phyloP scores from a whole-genome alignment of 2,888 invertebrate species.

The Tetropium fuscum region DNA sequence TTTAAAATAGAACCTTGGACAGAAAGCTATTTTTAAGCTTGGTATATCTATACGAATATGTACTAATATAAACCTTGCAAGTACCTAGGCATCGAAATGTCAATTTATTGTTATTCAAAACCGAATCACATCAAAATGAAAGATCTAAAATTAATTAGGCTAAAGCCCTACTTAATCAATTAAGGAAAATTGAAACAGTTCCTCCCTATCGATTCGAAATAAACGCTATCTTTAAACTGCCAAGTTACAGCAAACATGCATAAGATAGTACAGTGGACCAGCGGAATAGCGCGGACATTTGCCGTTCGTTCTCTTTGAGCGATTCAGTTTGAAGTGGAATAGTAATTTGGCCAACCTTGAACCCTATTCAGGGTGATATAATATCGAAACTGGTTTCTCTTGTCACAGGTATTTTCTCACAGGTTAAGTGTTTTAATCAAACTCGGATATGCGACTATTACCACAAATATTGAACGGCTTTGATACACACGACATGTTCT shows the following conservation, averaged over 20 bases:
- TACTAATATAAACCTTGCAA: no score
- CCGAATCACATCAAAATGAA: not conserved
- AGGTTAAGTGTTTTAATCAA: slow-evolving; percentile 8
- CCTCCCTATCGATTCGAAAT: not conserved
- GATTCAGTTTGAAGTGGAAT: no score
- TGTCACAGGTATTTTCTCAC: slow-evolving; percentile 40
- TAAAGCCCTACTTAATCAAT: not conserved
- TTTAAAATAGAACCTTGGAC: no score
- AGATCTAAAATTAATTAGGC: not conserved
- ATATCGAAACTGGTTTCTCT: slow-evolving; percentile 43
- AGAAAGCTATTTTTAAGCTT: no score
- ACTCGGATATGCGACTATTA: not conserved
- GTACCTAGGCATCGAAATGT: no score
- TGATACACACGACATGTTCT: no score
- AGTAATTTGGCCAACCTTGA: slow-evolving; percentile 26
- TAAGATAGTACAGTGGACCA: slow-evolving; percentile 9
- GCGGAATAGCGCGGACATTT: not conserved
- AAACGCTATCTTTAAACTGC: slow-evolving; percentile 6
- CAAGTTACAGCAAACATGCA: slow-evolving; percentile 11
- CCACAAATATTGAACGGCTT: not conserved
- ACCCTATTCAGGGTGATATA: slow-evolving; percentile 38
- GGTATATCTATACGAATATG: no score
- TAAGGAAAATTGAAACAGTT: slow-evolving; percentile 6
- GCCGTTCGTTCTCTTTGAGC: not conserved
- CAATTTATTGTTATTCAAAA: not conserved